Base-by-base conservation (phyloP, 1,140 invertebrate genomes). In the Leptinotarsa texana region DNA sequence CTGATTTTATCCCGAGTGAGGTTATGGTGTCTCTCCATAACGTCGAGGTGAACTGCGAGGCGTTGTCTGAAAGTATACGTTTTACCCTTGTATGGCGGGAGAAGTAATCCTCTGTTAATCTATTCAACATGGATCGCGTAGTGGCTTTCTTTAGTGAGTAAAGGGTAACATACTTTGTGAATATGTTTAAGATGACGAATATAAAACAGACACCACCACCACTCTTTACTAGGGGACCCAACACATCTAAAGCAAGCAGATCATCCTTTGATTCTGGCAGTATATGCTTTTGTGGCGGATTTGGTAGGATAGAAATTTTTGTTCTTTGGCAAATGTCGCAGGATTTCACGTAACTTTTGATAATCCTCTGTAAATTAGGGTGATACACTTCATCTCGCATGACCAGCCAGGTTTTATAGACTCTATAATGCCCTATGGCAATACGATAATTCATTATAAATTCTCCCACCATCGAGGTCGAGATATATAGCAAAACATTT, bases 51-150 rank as follows among this genome's bases (percentile, higher is more conserved):
- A 57, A 57, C 33, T 33, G 6, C 2, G 33, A 33, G 1, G 6
- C 15, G 51, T 57, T 57, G 15, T n/a, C 13, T 57, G 51, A n/a
- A 17, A 15, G 51, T n/a, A 15, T n/a, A 57, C 13, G 13, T 57
- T 57, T 57, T n/a, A 4, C 1, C n/a, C 51, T n/a, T 4, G 51
- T 15, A 57, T 57, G n/a, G 13, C 51, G 13, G n/a, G n/a, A n/a
- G n/a, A 57, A 57, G 51, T 57, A n/a, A 57, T 57, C 51, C n/a
- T n/a, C n/a, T 15, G 51, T 57, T 57, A n/a, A 57, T 57, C 51
- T 15, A 57, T 57, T 57, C 2, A 57, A n/a, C 4, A 13, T n/a
- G 15, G 51, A 15, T n/a, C 15, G 13, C 13, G 51, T 57, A n/a
- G 51, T 57, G 13, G 51, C 51, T n/a, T 57, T n/a, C n/a, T 57